phyloP scores from a whole-genome alignment of 2,888 invertebrate genomes.

The Drosophila greeni region DNA sequence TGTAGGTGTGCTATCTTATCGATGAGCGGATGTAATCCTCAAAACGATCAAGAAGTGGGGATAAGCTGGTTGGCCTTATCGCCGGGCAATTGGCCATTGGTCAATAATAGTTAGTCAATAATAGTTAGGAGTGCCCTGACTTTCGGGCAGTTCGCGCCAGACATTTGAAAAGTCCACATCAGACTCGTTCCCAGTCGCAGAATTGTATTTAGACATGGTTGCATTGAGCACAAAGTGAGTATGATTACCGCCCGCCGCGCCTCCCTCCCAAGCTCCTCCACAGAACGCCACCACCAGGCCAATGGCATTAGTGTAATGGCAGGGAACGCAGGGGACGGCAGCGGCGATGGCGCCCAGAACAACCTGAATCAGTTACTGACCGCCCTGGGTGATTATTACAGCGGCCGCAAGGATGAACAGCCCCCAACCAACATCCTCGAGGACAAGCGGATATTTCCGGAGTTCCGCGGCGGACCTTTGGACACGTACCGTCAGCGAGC shows the following conservation, averaged over 20 bases:
- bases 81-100: background rate
- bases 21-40: conserved; percentile 15
- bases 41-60: conserved; percentile 20
- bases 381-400: conserved; percentile 48
- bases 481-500: conserved; percentile 83
- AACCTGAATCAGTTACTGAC: conserved; percentile 41
- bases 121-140: conserved; percentile 24
- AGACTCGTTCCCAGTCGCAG: conserved; percentile 1
- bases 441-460: conserved; percentile 80
- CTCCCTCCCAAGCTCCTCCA: background rate
- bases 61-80: conserved; percentile 41
- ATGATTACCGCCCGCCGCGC: background rate
- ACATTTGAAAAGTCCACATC: conserved; percentile 38
- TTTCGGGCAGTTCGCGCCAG: conserved; percentile 47
- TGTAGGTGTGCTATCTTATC: conserved; percentile 17
- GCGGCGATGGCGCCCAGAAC: conserved; percentile 1
- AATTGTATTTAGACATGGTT: conserved; percentile 33
- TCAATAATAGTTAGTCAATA: conserved; percentile 31
- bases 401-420: conserved; percentile 18
- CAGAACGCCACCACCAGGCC: background rate
- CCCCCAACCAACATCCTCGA: conserved; percentile 58
- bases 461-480: conserved; percentile 83
- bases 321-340: conserved; percentile 12
- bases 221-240: conserved; percentile 39
- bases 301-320: conserved; percentile 36